phyloP scores from a whole-genome alignment of 2,888 invertebrate species.

The Limnephilus lunatus region DNA sequence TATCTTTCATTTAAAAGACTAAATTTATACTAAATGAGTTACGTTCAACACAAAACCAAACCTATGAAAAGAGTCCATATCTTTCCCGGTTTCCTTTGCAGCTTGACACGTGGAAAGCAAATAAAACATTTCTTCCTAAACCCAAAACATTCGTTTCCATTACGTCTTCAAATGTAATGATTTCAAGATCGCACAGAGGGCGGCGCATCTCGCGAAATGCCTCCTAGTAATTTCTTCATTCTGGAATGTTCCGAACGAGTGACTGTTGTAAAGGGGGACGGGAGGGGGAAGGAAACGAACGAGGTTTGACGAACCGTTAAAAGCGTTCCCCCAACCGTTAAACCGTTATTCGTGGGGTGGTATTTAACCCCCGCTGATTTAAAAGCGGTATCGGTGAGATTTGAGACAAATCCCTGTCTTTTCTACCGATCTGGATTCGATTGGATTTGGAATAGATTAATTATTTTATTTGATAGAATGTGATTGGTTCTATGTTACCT shows the following conservation, averaged over 20 bases:
- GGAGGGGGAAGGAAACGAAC: conserved; percentile 21
- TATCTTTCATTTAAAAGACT: not conserved
- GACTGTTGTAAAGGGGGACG: conserved; percentile 16
- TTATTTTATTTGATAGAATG: not conserved
- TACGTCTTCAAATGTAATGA: not conserved
- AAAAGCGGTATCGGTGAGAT: conserved; percentile 14
- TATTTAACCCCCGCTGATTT: conserved; percentile 37
- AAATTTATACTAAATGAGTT: not conserved
- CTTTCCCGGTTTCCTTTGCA: not conserved
- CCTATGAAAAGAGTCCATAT: not conserved
- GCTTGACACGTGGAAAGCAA: not conserved
- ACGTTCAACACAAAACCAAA: not conserved
- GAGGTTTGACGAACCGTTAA: conserved; percentile 62
- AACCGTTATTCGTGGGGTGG: conserved; percentile 40
- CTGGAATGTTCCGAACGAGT: conserved; percentile 51
- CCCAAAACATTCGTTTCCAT: not conserved
- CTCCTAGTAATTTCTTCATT: conserved; percentile 53
- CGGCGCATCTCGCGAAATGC: conserved; percentile 17
- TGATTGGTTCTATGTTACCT: not conserved
- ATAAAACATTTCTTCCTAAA: not conserved
- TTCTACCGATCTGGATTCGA: not conserved
- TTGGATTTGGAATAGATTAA: not conserved
- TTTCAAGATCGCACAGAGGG: not conserved
- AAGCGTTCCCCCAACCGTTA: conserved; percentile 38
- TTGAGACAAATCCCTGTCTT: conserved; percentile 16